Percentiles rank a stretch among this genome's conserved stretches.
Evolutionary conservation across 1,140 invertebrate genomes (phyloP).

Genomic region (Mactra quadrangularis): DNA sequence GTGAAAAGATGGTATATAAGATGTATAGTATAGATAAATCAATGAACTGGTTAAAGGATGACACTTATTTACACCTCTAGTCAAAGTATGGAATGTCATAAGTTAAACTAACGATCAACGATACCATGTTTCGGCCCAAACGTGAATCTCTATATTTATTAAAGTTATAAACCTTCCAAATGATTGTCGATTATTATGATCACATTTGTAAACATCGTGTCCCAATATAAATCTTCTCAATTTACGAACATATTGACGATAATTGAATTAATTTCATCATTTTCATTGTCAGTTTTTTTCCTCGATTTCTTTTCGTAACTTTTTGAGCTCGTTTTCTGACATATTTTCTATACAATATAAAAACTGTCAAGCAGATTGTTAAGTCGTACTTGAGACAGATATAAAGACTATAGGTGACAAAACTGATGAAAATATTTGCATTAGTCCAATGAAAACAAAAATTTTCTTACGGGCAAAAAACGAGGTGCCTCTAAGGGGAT

Average conservation of each 20-base stretch:
- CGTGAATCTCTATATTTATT: no score
- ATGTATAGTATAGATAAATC: conserved; percentile 29
- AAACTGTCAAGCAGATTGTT: not conserved
- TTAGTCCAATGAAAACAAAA: conserved; percentile 44
- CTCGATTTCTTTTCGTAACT: no score
- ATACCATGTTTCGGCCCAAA: no score
- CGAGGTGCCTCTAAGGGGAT: no score
- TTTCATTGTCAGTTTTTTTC: no score
- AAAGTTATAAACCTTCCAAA: not conserved
- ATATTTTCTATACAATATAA: no score
- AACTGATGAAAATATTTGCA: conserved; percentile 19
- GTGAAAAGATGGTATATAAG: not conserved
- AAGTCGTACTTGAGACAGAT: conserved; percentile 22
- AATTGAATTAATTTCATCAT: not conserved
- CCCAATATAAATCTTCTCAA: not conserved
- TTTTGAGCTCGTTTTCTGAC: no score
- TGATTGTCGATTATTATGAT: not conserved
- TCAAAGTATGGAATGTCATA: conserved; percentile 10
- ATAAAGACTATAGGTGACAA: not conserved
- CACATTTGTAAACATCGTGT: conserved; percentile 1
- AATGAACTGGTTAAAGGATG: conserved; percentile 20
- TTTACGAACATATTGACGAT: not conserved
- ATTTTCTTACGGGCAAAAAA: no score
- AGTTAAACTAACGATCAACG: conserved; percentile 19
- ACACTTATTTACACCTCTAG: conserved; percentile 34